Conservation (phyloP, 2,888 invertebrate species). For the Diarsia brunnea region DNA sequence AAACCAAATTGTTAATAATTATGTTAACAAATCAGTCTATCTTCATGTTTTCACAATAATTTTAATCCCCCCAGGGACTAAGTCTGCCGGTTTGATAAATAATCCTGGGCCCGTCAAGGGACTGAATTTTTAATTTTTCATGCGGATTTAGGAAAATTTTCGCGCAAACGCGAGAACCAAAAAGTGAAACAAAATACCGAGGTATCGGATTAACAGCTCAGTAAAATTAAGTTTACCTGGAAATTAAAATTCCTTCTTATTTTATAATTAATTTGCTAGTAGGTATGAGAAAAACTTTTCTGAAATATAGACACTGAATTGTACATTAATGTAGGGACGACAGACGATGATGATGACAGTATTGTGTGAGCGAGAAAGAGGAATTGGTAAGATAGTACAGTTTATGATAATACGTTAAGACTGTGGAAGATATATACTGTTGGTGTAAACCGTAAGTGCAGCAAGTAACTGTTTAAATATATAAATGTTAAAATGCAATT, state of each 20-base stretch:
- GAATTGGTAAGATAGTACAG: not conserved
- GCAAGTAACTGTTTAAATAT: too few species aligned
- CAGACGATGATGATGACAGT: not conserved
- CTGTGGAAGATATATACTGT: not conserved
- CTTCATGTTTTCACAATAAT: constrained; percentile 7
- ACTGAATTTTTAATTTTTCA: constrained; percentile 36
- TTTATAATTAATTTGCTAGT: not conserved
- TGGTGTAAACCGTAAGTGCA: too few species aligned
- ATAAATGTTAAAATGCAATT: too few species aligned
- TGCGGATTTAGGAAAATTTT: constrained; percentile 25
- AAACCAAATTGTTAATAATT: constrained; percentile 10
- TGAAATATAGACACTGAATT: not conserved
- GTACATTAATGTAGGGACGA: not conserved
- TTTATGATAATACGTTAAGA: not conserved
- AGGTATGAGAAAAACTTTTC: not conserved
- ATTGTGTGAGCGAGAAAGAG: not conserved
- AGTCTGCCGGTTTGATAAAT: constrained; percentile 34
- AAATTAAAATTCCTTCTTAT: not conserved
- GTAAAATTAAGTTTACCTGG: constrained; percentile 23
- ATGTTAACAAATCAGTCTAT: not conserved
- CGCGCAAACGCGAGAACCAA: not conserved
- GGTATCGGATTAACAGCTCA: constrained; percentile 31
- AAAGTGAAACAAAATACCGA: not conserved
- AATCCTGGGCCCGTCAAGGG: constrained; percentile 21
- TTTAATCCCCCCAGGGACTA: constrained; percentile 9